Conservation (phyloP, 2,113 vertebrate species). For the Forbesichthys papilliferus region DNA sequence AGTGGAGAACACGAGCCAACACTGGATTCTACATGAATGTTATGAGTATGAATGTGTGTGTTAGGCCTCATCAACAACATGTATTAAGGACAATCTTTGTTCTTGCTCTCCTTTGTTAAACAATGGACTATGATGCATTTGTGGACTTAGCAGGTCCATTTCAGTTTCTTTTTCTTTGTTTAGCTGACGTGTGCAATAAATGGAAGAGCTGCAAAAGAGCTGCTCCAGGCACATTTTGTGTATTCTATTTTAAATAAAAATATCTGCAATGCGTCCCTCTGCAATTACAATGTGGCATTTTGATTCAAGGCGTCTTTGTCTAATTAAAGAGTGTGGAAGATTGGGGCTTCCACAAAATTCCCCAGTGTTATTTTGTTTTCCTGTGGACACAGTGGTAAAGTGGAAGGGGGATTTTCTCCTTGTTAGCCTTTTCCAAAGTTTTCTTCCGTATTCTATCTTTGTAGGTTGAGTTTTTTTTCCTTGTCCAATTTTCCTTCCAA, state of each 20-base stretch:
- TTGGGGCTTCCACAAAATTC: background rate
- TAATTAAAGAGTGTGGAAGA: constrained; percentile 13
- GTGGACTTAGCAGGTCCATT: constrained; percentile 15
- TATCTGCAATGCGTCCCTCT: no score
- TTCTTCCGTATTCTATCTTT: no score
- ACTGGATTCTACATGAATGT: background rate
- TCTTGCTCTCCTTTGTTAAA: constrained; percentile 37
- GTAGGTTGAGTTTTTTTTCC: no score
- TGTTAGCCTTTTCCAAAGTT: no score
- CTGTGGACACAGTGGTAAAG: no score
- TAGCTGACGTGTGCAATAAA: constrained; percentile 10
- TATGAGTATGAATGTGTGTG: background rate
- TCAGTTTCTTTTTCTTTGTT: constrained; percentile 15
- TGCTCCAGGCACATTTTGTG: no score
- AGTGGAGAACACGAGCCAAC: constrained; percentile 43
- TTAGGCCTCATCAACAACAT: constrained; percentile 1
- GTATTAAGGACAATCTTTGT: constrained; percentile 9
- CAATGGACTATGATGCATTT: constrained; percentile 43
- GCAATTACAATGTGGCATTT: no score
- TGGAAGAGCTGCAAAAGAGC: background rate
- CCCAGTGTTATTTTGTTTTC: no score
- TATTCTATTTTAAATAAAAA: no score
- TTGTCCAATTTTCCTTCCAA: no score
- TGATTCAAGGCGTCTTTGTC: no score
- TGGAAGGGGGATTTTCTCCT: no score